These are phyloP conservation scores for Strix aluco DNA, from an alignment of 2,113 vertebrate species.

Conservation along the genomic window DNA sequence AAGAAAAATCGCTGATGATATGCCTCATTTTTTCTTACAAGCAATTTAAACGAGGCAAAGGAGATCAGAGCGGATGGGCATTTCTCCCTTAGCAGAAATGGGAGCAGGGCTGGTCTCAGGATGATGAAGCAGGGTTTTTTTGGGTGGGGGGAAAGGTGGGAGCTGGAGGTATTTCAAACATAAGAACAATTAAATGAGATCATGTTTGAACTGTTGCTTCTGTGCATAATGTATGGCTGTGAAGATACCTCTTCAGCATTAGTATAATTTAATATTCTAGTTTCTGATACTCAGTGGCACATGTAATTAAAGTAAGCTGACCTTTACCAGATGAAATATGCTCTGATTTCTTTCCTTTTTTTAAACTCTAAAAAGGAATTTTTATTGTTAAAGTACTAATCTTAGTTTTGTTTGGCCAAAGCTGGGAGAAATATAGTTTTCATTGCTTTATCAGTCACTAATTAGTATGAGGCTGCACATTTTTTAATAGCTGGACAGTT, in stretches of 20 bases:
- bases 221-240: background rate
- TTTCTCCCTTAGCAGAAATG: background rate
- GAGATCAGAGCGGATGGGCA: background rate
- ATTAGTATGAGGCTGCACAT: slow-evolving; percentile 3
- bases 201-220: background rate
- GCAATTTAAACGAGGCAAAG: background rate
- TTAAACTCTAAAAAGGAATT: background rate
- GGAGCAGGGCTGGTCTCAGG: background rate
- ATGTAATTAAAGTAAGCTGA: background rate
- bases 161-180: background rate
- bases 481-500: slow-evolving; percentile 33
- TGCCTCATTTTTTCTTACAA: background rate
- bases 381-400: slow-evolving; percentile 19
- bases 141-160: background rate
- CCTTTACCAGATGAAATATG: background rate
- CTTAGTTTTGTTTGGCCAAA: background rate
- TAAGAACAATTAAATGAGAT: background rate
- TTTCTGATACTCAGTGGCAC: slow-evolving; percentile 29
- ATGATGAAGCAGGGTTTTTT: background rate
- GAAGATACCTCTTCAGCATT: background rate
- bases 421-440: background rate
- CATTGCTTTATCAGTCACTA: slow-evolving; percentile 20
- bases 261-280: slow-evolving; percentile 16
- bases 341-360: background rate
- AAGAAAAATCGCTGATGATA: slow-evolving; percentile 71